Evolutionary conservation across 2,113 vertebrate genomes (phyloP).

Genomic region (Pogona vitticeps): DNA sequence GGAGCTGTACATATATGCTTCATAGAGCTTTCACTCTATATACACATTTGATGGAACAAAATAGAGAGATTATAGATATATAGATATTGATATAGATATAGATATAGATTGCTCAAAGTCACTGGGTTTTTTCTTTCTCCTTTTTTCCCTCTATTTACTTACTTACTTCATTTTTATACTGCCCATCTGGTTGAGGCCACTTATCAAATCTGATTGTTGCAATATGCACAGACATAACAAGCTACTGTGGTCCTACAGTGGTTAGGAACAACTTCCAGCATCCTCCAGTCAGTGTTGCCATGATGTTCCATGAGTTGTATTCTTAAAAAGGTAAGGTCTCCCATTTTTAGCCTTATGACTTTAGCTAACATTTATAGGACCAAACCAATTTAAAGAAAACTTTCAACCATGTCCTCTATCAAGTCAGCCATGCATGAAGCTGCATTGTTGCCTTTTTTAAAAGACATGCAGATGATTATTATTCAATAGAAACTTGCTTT

Average conservation of each 20-base stretch:
- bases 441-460: neutral
- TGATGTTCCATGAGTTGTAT: too few relatives aligned
- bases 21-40: too few relatives aligned
- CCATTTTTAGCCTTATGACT: neutral
- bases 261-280: neutral
- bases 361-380: neutral
- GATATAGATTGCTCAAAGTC: neutral
- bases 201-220: too few relatives aligned
- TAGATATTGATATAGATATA: too few relatives aligned
- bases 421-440: neutral
- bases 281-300: too few relatives aligned
- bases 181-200: too few relatives aligned
- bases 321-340: too few relatives aligned
- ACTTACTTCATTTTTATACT: too few relatives aligned
- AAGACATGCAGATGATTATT: neutral
- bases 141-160: neutral
- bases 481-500: neutral
- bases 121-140: neutral
- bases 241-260: too few relatives aligned
- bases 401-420: neutral
- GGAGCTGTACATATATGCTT: neutral
- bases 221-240: too few relatives aligned
- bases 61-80: too few relatives aligned
- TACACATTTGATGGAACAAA: too few relatives aligned
- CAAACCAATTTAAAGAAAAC: neutral